phyloP scores from a whole-genome alignment of 2,797 vertebrate species.

The Crenuchus spilurus region DNA sequence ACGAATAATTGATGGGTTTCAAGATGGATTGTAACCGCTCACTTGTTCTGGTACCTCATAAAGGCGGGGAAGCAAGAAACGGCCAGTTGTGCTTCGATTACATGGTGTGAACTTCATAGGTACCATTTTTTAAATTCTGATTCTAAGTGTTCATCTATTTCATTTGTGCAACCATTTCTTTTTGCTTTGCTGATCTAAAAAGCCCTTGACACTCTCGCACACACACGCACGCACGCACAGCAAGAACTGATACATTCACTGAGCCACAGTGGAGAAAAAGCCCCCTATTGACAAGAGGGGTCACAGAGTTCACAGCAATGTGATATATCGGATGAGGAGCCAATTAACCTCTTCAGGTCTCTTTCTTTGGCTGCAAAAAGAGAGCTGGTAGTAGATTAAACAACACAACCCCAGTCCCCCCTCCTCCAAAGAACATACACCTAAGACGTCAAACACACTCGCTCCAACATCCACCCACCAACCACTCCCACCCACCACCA shows the following conservation, averaged over 20 bases:
- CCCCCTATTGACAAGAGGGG: conserved; percentile 85
- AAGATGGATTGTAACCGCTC: no score
- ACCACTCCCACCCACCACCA: conserved; percentile 73
- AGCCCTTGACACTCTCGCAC: conserved; percentile 38
- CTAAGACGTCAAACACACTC: conserved; percentile 57
- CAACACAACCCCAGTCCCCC: conserved; percentile 54
- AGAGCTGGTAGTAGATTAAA: conserved; percentile 84
- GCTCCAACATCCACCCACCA: conserved; percentile 68
- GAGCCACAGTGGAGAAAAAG: conserved; percentile 65
- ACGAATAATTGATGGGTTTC: no score
- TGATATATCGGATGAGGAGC: conserved; percentile 88
- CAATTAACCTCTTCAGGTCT: conserved; percentile 88
- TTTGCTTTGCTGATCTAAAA: not conserved
- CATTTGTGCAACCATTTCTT: not conserved
- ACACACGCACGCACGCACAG: conserved; percentile 46
- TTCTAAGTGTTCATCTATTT: no score
- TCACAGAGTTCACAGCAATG: conserved; percentile 89
- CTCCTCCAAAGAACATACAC: conserved; percentile 51
- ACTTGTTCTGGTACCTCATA: no score
- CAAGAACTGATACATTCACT: conserved; percentile 70
- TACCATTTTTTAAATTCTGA: no score
- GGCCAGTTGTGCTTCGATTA: not conserved
- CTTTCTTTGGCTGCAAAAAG: conserved; percentile 82
- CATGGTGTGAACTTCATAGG: no score
- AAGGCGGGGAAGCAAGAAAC: not conserved